Evolutionary conservation across 1,140 invertebrate species (phyloP).

Genomic region (Ceratina japonica): DNA sequence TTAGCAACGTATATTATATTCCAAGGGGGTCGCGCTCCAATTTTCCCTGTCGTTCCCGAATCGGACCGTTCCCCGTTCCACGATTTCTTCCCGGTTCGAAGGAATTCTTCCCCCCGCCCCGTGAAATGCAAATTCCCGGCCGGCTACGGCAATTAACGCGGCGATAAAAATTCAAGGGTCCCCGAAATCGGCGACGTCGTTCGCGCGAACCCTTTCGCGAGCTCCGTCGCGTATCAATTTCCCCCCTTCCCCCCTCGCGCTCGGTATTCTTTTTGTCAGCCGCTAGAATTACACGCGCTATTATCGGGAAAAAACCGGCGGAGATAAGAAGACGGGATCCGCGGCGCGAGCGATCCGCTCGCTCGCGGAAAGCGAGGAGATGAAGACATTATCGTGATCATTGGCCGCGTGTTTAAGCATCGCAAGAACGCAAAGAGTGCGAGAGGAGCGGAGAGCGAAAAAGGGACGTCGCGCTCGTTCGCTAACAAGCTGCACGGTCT

Average conservation of each 20-base stretch:
- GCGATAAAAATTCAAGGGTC: neutral
- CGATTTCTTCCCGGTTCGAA: neutral
- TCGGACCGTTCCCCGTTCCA: neutral
- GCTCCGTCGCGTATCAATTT: constrained; percentile 13
- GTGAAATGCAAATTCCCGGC: neutral
- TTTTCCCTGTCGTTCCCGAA: neutral
- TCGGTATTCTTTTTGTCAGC: constrained; percentile 2
- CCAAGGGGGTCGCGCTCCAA: neutral
- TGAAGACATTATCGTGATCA: constrained; percentile 60
- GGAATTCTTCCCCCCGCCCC: neutral
- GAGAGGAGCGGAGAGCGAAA: neutral
- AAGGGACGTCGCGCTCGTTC: constrained; percentile 35
- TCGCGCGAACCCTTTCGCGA: neutral
- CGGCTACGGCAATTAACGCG: neutral
- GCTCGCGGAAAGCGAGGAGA: constrained; percentile 42
- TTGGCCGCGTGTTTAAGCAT: constrained; percentile 50
- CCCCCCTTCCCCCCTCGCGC: neutral
- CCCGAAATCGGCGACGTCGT: too few species aligned
- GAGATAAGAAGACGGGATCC: constrained; percentile 44
- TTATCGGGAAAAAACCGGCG: constrained; percentile 35
- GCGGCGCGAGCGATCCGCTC: constrained; percentile 34
- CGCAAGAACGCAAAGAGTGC: constrained; percentile 39
- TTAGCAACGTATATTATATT: constrained; percentile 72
- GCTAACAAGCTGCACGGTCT: constrained; percentile 21
- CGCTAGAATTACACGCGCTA: constrained; percentile 47